Percentiles rank a stretch among this genome's conserved stretches.
phyloP scores from a whole-genome alignment of 2,113 vertebrate genomes.

The Eudorcas thomsonii region DNA sequence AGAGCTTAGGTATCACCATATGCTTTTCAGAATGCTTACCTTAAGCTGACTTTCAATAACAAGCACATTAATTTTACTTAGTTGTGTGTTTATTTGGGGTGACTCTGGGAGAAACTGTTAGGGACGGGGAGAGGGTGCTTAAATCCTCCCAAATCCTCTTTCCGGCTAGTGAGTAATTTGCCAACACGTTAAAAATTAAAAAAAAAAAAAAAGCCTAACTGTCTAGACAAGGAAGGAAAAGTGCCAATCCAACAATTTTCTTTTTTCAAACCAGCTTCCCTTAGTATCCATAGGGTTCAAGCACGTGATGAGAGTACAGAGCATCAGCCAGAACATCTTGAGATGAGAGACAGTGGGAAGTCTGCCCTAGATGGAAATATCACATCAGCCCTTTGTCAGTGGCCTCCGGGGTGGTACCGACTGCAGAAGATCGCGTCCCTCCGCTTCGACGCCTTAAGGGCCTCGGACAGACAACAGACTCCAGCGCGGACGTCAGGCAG shows the following conservation, averaged over 20 bases:
- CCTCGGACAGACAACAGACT: accelerated
- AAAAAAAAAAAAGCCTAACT: not conserved
- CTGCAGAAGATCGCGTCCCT: not conserved
- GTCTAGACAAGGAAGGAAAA: not conserved
- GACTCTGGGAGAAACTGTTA: not conserved
- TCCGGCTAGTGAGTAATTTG: not conserved
- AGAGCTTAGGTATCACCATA: not conserved
- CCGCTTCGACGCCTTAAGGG: no score
- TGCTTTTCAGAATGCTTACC: not conserved
- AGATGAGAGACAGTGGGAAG: not conserved
- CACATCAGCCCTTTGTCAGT: not conserved
- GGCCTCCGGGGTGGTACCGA: not conserved
- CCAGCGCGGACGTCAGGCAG: accelerated
- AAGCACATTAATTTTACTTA: not conserved
- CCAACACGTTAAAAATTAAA: not conserved
- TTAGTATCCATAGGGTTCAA: not conserved
- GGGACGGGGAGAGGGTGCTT: not conserved
- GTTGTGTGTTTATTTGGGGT: not conserved
- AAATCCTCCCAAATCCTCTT: not conserved
- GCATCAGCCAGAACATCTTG: not conserved
- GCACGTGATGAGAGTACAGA: not conserved
- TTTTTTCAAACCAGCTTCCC: not conserved
- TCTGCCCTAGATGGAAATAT: not conserved
- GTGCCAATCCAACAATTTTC: not conserved
- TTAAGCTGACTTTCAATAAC: not conserved